Base-by-base conservation (phyloP, 2,888 invertebrate genomes). In the Boloria selene region DNA sequence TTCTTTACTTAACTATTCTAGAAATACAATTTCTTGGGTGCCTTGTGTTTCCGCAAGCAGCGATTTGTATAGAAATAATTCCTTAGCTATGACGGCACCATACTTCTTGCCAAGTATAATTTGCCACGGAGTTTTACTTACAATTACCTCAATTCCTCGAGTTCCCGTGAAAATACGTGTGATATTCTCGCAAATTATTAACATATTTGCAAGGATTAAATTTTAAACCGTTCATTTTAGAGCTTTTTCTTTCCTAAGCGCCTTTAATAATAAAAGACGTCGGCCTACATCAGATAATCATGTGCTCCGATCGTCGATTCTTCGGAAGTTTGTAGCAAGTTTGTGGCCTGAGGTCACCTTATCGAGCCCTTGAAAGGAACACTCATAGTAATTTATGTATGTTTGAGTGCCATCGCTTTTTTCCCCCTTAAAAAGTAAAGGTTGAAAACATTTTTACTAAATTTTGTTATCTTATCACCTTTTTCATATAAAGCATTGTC, bases 31-130 rank as follows among this genome's bases (percentile, higher is more conserved):
- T 64, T 72, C 66, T 64, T 68, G 53, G 65, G 61, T 69, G 64
- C 67, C 68, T 64, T 70, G 69, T 72, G 68, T 61, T 65, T 70
- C 69, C 69, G 70, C 72, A 72, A 70, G 73, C 74, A 67, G 76
- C 85, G 84, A 88, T 90, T 88, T 88, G 88, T 89, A 85, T 83
- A 84, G 87, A 79, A 85, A 85, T 88, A 86, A 87, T 86, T 85
- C 80, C 81, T 70, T 70, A 75, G 77, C 77, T 77, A 77, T 78
- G 71, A 71, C 71, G 71, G 75, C 76, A 77, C 79, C 78, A 81
- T 86, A 85, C 82, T 83, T 86, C 88, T 88, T 84, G 82, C 79
- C 79, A 77, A 84, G 79, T 83, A 83, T 87, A 89, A 90, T 90
- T 90, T 87, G 84, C 85, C 77, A 73, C 74, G 75, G 74, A 83